Conservation (phyloP, 2,888 invertebrate species). For the Apodemia mormo region DNA sequence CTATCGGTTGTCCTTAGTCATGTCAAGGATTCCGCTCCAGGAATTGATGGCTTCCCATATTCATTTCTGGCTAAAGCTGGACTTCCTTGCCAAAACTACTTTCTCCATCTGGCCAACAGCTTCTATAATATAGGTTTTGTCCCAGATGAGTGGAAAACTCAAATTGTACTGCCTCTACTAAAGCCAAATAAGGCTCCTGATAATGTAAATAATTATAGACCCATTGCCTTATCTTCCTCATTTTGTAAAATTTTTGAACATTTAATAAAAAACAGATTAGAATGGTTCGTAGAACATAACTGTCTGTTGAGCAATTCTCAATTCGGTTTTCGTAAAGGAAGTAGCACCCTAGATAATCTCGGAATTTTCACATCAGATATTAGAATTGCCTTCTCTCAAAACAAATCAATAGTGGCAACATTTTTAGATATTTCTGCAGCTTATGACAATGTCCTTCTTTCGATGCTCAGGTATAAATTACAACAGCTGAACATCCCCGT, state of each 20-base stretch:
- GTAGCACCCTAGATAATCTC: not conserved
- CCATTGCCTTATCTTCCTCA: not conserved
- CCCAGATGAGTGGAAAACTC: not conserved
- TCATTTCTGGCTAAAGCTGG: conserved; percentile 3
- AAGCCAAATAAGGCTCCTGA: not conserved
- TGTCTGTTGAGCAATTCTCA: not conserved
- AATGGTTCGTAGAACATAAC: not conserved
- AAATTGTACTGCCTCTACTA: not conserved
- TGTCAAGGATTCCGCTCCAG: not conserved
- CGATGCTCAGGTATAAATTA: conserved; percentile 9
- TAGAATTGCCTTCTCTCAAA: conserved; percentile 19
- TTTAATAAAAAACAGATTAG: not conserved
- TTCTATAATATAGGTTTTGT: not conserved
- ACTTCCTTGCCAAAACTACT: not conserved
- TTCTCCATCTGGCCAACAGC: not conserved
- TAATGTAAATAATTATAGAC: not conserved
- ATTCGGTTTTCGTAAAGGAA: conserved; percentile 1
- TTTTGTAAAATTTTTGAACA: conserved; percentile 3
- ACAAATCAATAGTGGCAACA: conserved; percentile 6
- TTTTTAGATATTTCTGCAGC: conserved; percentile 16
- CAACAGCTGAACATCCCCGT: conserved; percentile 7
- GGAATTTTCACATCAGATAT: not conserved
- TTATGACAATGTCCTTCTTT: conserved; percentile 18
- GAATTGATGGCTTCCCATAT: not conserved
- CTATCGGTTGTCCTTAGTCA: not conserved